A percentile compares a stretch with the other conserved stretches of the same genome.
Conservation (phyloP, 64 coral and sea anemone genomes). For the Porites australiensis region DNA sequence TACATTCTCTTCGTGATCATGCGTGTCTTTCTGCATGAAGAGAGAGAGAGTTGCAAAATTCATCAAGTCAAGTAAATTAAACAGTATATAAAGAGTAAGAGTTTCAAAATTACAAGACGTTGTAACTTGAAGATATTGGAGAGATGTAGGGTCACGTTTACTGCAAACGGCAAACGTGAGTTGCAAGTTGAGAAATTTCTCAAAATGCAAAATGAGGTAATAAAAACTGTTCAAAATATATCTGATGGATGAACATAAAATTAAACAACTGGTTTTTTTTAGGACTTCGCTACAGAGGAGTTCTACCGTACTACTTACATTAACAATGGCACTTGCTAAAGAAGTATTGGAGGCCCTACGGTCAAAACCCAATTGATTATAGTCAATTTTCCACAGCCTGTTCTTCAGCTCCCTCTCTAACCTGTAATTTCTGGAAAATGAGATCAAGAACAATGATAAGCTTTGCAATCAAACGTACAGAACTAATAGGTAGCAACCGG, state of each 20-base stretch:
- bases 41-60: neutral
- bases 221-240: too few species aligned
- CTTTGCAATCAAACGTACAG: neutral
- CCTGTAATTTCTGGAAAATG: slow-evolving; percentile 72
- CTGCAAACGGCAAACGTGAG: too few species aligned
- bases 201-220: too few species aligned
- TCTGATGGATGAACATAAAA: too few species aligned
- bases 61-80: neutral
- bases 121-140: too few species aligned
- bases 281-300: too few species aligned
- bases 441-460: neutral
- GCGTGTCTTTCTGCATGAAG: slow-evolving; percentile 5
- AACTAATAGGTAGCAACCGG: too few species aligned
- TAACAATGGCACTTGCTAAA: slow-evolving; percentile 59
- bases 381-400: slow-evolving; percentile 90
- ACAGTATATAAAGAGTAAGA: too few species aligned
- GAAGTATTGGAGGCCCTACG: slow-evolving; percentile 60
- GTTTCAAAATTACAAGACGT: too few species aligned
- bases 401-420: slow-evolving; percentile 86
- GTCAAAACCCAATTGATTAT: slow-evolving; percentile 82
- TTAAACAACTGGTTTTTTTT: too few species aligned
- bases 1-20: slow-evolving; percentile 38
- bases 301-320: slow-evolving; percentile 18
- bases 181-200: too few species aligned
- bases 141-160: too few species aligned